Percentiles rank a stretch among this genome's conserved stretches.
phyloP scores from a whole-genome alignment of 2,797 vertebrate species.

The Ceyx erithaca region DNA sequence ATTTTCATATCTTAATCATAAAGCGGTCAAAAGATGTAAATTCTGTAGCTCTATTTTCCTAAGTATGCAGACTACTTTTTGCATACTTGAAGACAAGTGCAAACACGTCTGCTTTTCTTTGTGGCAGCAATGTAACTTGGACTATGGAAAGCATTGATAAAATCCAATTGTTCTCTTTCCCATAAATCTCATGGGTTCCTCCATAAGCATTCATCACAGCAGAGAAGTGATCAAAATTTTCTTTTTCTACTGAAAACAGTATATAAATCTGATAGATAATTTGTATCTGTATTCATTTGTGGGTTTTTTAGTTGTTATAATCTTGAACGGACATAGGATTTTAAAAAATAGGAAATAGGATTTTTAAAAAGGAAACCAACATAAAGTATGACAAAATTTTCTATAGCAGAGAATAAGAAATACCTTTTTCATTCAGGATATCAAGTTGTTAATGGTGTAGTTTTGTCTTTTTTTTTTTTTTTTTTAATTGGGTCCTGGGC shows the following conservation, averaged over 20 bases:
- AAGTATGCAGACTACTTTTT: not conserved
- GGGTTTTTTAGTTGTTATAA: not conserved
- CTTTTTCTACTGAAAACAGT: not conserved
- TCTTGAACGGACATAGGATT: not conserved
- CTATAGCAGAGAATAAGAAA: not conserved
- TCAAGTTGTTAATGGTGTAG: not conserved
- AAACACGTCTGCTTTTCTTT: not conserved
- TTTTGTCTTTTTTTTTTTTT: not conserved
- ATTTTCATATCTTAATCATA: not conserved
- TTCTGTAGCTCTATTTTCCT: not conserved
- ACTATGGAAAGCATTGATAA: not conserved
- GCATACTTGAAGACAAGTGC: not conserved
- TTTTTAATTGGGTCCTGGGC: not conserved
- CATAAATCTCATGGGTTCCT: not conserved
- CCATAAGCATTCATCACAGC: not conserved
- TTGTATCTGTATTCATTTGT: not conserved
- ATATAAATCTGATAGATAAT: not conserved
- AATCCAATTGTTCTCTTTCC: not conserved
- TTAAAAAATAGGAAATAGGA: accelerated
- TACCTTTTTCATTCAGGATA: not conserved
- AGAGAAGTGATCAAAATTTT: not conserved
- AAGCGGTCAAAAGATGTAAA: not conserved
- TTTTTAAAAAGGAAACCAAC: not conserved
- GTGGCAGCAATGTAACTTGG: not conserved
- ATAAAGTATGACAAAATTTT: not conserved